These are phyloP conservation scores for Drosophila suzukii DNA, from an alignment of 1,140 invertebrate species.

Conservation along the genomic window DNA sequence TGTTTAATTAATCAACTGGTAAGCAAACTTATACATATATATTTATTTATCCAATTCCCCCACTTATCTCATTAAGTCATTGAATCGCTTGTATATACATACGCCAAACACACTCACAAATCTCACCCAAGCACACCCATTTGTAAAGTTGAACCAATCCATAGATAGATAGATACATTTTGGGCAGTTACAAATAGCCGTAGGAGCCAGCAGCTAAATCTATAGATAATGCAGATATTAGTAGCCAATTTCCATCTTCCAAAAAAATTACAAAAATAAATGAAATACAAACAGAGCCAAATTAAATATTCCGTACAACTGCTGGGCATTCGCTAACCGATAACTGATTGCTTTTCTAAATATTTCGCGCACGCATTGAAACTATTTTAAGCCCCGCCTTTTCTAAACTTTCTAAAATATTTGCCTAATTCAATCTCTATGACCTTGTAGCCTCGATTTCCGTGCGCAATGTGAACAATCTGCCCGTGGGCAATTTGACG, in stretches of 20 bases:
- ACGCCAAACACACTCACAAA: constrained; percentile 27
- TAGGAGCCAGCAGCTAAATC: constrained; percentile 10
- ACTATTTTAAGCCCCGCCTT: constrained; percentile 40
- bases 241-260: not conserved
- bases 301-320: constrained; percentile 12
- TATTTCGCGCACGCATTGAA: constrained; percentile 77
- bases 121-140: constrained; percentile 15
- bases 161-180: constrained; percentile 24
- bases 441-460: constrained; percentile 79
- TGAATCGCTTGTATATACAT: constrained; percentile 74
- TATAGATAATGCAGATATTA: not conserved
- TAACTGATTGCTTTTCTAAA: constrained; percentile 56
- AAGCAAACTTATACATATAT: constrained; percentile 78
- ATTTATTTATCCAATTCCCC: constrained; percentile 50
- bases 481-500: constrained; percentile 79
- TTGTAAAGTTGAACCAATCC: constrained; percentile 40
- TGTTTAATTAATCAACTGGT: constrained; percentile 80
- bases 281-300: constrained; percentile 1
- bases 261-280: not conserved
- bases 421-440: constrained; percentile 13
- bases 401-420: not conserved
- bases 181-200: constrained; percentile 29
- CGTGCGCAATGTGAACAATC: constrained; percentile 80
- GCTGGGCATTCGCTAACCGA: constrained; percentile 39
- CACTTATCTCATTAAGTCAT: constrained; percentile 70